Percentiles rank a stretch among this genome's conserved stretches.
phyloP scores from a whole-genome alignment of 1,140 invertebrate species.

The Pseudobourletiella spinata region DNA sequence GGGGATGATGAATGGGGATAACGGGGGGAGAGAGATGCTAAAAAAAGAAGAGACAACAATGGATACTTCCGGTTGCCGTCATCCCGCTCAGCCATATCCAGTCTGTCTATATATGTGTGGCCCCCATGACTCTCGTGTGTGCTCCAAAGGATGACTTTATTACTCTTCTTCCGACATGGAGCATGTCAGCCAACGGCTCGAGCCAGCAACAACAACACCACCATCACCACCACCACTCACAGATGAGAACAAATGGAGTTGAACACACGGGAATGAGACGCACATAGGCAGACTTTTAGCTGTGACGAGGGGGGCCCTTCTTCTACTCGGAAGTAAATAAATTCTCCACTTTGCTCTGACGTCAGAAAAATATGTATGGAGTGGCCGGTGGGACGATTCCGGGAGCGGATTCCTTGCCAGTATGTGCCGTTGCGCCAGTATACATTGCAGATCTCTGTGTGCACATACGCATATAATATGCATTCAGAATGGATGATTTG shows the following conservation, averaged over 20 bases:
- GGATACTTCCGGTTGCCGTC: not conserved
- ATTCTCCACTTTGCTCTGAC: not conserved
- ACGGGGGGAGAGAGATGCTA: not conserved
- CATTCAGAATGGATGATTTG: constrained; percentile 1
- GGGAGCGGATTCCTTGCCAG: too few species aligned
- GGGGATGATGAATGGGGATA: not conserved
- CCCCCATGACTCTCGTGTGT: too few species aligned
- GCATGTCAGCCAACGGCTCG: not conserved
- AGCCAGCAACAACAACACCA: too few species aligned
- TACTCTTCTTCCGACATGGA: not conserved
- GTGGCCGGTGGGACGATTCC: too few species aligned
- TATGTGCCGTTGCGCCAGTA: too few species aligned
- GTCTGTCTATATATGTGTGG: too few species aligned
- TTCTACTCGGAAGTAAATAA: not conserved
- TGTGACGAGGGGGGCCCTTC: not conserved
- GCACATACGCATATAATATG: too few species aligned
- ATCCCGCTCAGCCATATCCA: too few species aligned
- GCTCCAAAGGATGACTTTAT: not conserved
- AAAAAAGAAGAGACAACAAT: not conserved
- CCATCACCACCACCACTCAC: not conserved
- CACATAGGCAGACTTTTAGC: not conserved
- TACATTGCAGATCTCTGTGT: too few species aligned
- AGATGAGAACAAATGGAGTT: not conserved
- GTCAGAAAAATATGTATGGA: too few species aligned
- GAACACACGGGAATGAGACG: too few species aligned